Percentiles rank a stretch among this genome's conserved stretches.
These are phyloP conservation scores for Cylloceria caligata DNA, from an alignment of 2,888 invertebrate genomes.

Conservation along the genomic window DNA sequence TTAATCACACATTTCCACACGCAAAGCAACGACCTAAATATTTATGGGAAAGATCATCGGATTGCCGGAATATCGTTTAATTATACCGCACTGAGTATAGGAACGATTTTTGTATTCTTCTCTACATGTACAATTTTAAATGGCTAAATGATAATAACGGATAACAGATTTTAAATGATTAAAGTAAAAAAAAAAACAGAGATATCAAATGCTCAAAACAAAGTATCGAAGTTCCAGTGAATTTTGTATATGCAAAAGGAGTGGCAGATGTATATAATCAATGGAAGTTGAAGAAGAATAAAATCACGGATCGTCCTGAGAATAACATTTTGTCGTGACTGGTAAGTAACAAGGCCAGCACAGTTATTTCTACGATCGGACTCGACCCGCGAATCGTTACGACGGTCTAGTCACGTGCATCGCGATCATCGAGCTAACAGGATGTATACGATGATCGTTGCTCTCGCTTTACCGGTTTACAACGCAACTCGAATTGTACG, in stretches of 20 bases:
- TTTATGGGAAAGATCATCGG: no score
- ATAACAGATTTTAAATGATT: neutral
- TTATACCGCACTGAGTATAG: no score
- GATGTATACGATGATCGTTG: conserved; percentile 28
- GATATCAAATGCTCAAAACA: neutral
- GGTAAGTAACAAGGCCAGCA: conserved; percentile 28
- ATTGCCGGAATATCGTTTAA: no score
- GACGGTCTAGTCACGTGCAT: conserved; percentile 16
- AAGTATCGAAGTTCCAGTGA: neutral
- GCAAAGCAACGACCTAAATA: no score
- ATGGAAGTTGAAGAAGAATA: conserved; percentile 3
- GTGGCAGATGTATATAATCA: conserved; percentile 2
- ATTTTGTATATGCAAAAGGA: neutral
- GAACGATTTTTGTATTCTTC: no score
- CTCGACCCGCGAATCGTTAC: neutral
- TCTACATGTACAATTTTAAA: neutral
- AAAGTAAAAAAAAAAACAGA: neutral
- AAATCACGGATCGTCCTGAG: conserved; percentile 14
- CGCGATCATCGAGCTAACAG: conserved; percentile 30
- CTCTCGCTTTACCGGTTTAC: conserved; percentile 29
- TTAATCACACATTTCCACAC: no score
- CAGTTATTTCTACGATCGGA: conserved; percentile 35
- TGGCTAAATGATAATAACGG: neutral
- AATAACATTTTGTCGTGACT: conserved; percentile 31
- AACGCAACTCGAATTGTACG: neutral